A percentile compares a stretch with the other conserved stretches of the same genome.
phyloP scores from a whole-genome alignment of 2,113 vertebrate genomes.

The Sarotherodon lohbergeri region DNA sequence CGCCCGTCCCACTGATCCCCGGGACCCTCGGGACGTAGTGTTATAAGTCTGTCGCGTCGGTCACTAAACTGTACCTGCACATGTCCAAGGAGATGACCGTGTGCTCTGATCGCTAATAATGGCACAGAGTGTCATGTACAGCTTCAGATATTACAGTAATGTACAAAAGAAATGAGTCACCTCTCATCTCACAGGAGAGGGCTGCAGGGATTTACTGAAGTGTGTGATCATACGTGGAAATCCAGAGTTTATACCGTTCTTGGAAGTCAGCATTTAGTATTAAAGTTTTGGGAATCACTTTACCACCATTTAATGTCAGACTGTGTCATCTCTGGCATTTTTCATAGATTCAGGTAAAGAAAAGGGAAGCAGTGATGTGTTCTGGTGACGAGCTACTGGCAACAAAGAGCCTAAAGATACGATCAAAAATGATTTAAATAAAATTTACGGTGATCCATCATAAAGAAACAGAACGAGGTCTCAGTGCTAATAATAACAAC shows the following conservation, averaged over 20 bases:
- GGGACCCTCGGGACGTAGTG: not conserved
- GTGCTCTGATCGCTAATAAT: not conserved
- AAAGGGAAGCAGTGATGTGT: not conserved
- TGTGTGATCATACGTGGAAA: accelerated
- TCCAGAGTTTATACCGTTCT: not conserved
- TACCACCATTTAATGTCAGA: not conserved
- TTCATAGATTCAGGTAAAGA: not conserved
- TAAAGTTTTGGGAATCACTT: not conserved
- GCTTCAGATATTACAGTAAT: not conserved
- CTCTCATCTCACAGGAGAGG: not conserved
- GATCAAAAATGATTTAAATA: not conserved
- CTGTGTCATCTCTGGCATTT: not conserved
- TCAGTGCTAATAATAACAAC: not conserved
- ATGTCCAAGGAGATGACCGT: not conserved
- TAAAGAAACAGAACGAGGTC: not conserved
- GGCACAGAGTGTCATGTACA: accelerated
- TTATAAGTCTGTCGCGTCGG: not conserved
- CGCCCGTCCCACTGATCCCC: not conserved
- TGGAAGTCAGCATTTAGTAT: not conserved
- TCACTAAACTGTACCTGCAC: not conserved
- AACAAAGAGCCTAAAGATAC: not conserved
- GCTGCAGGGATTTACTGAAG: no score
- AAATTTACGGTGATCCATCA: not conserved
- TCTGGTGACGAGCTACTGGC: not conserved
- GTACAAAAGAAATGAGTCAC: not conserved